A percentile compares a stretch with the other conserved stretches of the same genome.
Conservation (phyloP, 2,797 vertebrate genomes). For the Scarus forsteni region DNA sequence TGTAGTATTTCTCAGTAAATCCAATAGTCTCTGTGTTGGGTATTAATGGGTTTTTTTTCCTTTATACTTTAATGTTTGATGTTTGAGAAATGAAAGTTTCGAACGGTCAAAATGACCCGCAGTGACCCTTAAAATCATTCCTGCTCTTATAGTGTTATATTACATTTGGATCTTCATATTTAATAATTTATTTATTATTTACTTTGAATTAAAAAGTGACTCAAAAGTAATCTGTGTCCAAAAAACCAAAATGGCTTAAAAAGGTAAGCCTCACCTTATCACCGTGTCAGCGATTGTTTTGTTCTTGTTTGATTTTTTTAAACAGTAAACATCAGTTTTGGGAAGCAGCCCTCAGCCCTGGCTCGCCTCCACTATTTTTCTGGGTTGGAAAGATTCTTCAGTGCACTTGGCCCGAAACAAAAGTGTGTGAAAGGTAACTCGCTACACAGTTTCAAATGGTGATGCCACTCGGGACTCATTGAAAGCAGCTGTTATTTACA, state of each 20-base stretch:
- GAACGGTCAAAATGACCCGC: too few relatives aligned
- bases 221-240: too few relatives aligned
- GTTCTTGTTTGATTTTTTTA: not conserved
- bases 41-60: too few relatives aligned
- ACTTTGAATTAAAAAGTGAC: too few relatives aligned
- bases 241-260: too few relatives aligned
- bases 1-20: too few relatives aligned
- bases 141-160: too few relatives aligned
- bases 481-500: conserved; percentile 67
- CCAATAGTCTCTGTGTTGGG: too few relatives aligned
- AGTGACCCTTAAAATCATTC: too few relatives aligned
- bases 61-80: too few relatives aligned
- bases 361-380: not conserved
- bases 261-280: not conserved
- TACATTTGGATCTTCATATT: not conserved
- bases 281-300: not conserved
- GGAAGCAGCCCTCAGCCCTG: not conserved
- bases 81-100: too few relatives aligned
- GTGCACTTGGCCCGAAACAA: conserved; percentile 20
- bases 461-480: conserved; percentile 50
- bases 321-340: not conserved
- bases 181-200: too few relatives aligned
- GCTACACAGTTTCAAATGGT: not conserved
- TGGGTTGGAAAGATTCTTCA: not conserved
- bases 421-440: conserved; percentile 68